Evolutionary conservation across 2,113 vertebrate species (phyloP).

Genomic region (Gallinago paraguaiae): DNA sequence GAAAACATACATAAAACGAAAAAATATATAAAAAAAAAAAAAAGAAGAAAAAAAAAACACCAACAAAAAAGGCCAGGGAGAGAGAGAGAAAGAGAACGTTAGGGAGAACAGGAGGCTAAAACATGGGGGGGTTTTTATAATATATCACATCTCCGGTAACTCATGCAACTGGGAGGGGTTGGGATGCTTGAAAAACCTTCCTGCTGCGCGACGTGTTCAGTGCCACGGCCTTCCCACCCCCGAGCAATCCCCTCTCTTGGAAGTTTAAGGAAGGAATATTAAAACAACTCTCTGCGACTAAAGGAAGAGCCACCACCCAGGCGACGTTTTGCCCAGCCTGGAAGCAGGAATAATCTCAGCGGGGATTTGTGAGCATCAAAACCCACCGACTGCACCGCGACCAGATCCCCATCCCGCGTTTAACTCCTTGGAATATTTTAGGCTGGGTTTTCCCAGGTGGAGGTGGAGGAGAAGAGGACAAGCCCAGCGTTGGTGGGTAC

Average conservation of each 20-base stretch:
- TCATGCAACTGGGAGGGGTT: not conserved
- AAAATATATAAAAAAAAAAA: not conserved
- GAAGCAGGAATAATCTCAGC: not conserved
- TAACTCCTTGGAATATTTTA: not conserved
- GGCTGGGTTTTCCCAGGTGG: rapidly evolving
- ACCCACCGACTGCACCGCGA: not conserved
- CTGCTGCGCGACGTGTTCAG: not conserved
- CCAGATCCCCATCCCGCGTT: not conserved
- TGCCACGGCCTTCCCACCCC: not conserved
- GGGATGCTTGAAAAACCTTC: not conserved
- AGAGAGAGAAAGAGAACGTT: constrained; percentile 51
- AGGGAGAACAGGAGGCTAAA: constrained; percentile 54
- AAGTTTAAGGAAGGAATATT: not conserved
- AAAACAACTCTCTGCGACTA: not conserved
- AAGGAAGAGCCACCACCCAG: not conserved
- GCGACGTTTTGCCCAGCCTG: not conserved
- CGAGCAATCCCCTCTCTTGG: not conserved
- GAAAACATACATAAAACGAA: constrained; percentile 55
- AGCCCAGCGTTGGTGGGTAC: not conserved
- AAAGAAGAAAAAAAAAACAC: not conserved
- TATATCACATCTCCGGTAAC: not conserved
- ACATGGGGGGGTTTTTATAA: not conserved
- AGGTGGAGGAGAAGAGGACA: not conserved
- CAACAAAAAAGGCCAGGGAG: constrained; percentile 59
- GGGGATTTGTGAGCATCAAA: not conserved